Base-by-base conservation (phyloP, 2,113 vertebrate species). In the Bagarius yarrelli region DNA sequence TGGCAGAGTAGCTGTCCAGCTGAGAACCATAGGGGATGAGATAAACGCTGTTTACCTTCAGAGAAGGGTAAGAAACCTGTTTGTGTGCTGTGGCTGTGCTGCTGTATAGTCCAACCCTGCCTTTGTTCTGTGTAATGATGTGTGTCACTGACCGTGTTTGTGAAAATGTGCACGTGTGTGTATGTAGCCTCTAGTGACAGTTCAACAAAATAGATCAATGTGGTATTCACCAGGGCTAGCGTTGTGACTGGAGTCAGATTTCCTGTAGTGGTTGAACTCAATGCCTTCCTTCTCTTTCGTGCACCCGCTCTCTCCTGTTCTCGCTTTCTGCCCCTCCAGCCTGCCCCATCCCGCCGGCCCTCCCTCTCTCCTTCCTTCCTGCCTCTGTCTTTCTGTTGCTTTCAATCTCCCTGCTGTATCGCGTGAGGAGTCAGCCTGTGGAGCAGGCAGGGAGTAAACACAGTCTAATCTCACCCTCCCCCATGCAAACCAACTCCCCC, bases 21-120 rank as follows among this genome's bases (percentile, higher is more conserved):
- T 93, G 81, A 91, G 88, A 75, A 34, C 67, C 40, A 91, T 93
- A 5, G 92, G 92, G 57, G 92, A 94, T 11, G 79, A 93, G 23
- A 86, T 91, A 50, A 91, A 93, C 6, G 5, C 86, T 72, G 83
- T 86, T 2, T 69, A 89, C n/a, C 87, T 90, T 30, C 88, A 67
- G 81, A 89, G 91, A 91, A 84, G 56, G 87, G 93, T 94, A 70
- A 91, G 82, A 25, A 32, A 16, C 59, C 5, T 52, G 44, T 23
- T 73, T 60, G 76, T 63, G 36, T 60, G 18, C 9, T 70, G 36
- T 81, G 70, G 76, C 18, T 52, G 56, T 67, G 55, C 30, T 63
- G 14, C 3, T 23, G 9, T 61, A 52, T 18, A 30, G 78, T 80
- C 21, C 34, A 56, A 56, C 40, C 74, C 47, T 21, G 40, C 59